Evolutionary conservation across 1,140 invertebrate species (phyloP).

Genomic region (Polypedilum pembai): DNA sequence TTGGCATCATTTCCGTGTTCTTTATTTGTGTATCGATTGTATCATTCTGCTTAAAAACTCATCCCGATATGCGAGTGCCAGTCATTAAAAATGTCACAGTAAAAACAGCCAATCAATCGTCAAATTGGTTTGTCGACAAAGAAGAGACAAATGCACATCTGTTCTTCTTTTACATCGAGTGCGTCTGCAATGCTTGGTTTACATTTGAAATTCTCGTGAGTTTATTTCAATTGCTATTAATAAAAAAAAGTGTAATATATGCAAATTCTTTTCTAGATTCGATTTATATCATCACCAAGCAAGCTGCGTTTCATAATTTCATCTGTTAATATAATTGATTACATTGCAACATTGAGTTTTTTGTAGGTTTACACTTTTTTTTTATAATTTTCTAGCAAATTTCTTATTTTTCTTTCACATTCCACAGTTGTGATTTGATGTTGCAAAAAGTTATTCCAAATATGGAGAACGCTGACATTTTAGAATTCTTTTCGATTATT

Average conservation of each 20-base stretch:
- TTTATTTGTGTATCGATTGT: constrained; percentile 95
- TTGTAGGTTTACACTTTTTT: constrained; percentile 31
- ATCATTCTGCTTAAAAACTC: constrained; percentile 94
- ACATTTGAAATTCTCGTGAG: constrained; percentile 80
- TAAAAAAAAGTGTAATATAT: neutral
- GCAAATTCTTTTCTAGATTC: constrained; percentile 41
- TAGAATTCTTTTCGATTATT: constrained; percentile 96
- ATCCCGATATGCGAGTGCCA: constrained; percentile 92
- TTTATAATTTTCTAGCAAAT: too few relatives aligned
- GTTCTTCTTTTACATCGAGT: constrained; percentile 96
- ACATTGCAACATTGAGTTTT: constrained; percentile 92
- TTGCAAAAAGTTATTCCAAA: constrained; percentile 76
- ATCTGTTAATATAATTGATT: constrained; percentile 91
- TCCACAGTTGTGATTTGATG: constrained; percentile 68
- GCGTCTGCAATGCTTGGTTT: constrained; percentile 97
- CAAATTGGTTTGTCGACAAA: constrained; percentile 78
- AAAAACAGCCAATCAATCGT: constrained; percentile 56
- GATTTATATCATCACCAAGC: constrained; percentile 83
- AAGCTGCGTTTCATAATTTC: constrained; percentile 80
- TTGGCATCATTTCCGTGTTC: constrained; percentile 86
- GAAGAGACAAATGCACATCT: constrained; percentile 85
- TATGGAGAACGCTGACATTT: constrained; percentile 86
- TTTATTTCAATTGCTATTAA: neutral
- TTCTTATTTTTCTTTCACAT: constrained; percentile 39
- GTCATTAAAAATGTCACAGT: constrained; percentile 75